These are phyloP conservation scores for Centruroides sculpturatus DNA, from an alignment of 1,140 invertebrate species.

Conservation along the genomic window DNA sequence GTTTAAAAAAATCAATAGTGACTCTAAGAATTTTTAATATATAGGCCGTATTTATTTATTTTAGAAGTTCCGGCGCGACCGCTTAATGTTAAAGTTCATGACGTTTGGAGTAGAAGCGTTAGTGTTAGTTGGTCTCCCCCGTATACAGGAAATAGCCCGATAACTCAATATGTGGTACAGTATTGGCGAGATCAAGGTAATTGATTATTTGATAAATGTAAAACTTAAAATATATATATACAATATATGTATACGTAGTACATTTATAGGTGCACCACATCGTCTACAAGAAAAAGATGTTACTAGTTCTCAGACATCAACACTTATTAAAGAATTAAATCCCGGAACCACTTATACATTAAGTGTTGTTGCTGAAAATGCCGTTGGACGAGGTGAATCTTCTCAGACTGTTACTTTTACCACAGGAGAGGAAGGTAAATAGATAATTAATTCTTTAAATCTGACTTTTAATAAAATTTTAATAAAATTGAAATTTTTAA, in stretches of 20 bases:
- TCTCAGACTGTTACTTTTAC: conserved; percentile 84
- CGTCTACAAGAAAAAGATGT: conserved; percentile 18
- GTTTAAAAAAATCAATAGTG: no score
- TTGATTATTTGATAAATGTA: no score
- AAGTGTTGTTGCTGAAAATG: conserved; percentile 84
- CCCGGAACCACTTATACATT: conserved; percentile 87
- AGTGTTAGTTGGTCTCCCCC: conserved; percentile 78
- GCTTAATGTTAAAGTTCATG: conserved; percentile 72
- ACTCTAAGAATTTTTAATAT: no score
- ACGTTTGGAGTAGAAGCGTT: conserved; percentile 78
- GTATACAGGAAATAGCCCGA: conserved; percentile 85
- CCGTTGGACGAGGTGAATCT: conserved; percentile 77
- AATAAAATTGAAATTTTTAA: not conserved
- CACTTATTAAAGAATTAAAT: conserved; percentile 36
- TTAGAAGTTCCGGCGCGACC: conserved; percentile 86
- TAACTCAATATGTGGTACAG: conserved; percentile 80
- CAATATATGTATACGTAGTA: not conserved
- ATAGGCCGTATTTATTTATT: conserved; percentile 6
- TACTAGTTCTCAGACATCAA: conserved; percentile 15
- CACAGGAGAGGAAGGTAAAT: conserved; percentile 71
- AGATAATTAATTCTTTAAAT: no score
- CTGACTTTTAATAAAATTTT: no score
- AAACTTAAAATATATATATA: no score
- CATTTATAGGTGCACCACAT: conserved; percentile 7
- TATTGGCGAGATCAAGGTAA: conserved; percentile 74